Conservation (phyloP, 2,797 vertebrate genomes). For the Moxostoma hubbsi region DNA sequence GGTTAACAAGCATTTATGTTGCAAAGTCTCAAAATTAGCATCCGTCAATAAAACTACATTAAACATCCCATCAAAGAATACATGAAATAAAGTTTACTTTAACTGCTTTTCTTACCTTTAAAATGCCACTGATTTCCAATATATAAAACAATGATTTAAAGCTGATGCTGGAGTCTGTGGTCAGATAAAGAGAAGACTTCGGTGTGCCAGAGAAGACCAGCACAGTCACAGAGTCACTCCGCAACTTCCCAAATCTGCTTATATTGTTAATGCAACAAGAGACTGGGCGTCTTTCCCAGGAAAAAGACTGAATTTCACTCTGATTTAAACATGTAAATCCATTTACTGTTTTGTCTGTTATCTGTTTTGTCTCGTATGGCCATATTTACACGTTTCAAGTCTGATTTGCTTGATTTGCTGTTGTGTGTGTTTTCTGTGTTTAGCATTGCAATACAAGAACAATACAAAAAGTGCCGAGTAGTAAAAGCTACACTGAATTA, state of each 20-base stretch:
- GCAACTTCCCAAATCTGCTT: conserved; percentile 29
- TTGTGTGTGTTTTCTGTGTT: neutral
- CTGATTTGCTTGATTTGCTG: neutral
- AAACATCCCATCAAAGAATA: no score
- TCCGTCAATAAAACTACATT: no score
- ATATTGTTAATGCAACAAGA: conserved; percentile 24
- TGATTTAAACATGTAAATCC: conserved; percentile 29
- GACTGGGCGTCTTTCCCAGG: conserved; percentile 28
- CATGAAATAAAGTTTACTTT: no score
- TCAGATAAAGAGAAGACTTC: neutral
- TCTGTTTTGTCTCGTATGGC: neutral
- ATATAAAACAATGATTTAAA: neutral
- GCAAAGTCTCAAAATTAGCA: no score
- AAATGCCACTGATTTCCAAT: neutral
- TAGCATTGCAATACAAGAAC: conserved; percentile 10
- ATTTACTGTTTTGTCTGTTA: no score
- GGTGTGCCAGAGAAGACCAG: neutral
- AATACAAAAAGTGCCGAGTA: conserved; percentile 18
- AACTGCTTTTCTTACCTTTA: conserved; percentile 9
- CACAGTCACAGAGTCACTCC: neutral
- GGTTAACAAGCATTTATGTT: no score
- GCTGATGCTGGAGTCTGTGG: neutral
- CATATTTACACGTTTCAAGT: conserved; percentile 5
- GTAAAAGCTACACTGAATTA: neutral
- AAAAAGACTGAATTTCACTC: neutral